Percentiles rank a stretch among this genome's conserved stretches.
Conservation (phyloP, 2,797 vertebrate genomes). For the Apogon talboti region DNA sequence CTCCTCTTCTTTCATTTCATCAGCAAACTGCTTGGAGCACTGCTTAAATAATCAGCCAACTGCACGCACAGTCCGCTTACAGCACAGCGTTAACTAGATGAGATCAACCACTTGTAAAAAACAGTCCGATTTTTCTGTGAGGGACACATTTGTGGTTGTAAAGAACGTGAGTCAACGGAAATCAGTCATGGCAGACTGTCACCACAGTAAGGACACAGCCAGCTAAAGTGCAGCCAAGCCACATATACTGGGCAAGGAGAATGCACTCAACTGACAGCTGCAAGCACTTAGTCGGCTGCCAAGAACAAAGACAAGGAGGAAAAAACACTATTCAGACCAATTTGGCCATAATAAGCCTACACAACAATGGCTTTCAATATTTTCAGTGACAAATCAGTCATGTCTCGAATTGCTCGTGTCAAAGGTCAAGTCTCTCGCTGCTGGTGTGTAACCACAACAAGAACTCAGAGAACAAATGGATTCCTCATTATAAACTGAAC, state of each 20-base stretch:
- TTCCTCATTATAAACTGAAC: conserved; percentile 35
- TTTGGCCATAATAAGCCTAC: conserved; percentile 64
- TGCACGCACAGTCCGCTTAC: conserved; percentile 68
- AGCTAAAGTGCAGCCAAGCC: conserved; percentile 80
- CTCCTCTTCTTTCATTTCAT: conserved; percentile 65
- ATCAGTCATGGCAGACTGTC: conserved; percentile 82
- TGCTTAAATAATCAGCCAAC: conserved; percentile 75
- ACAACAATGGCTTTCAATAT: conserved; percentile 73
- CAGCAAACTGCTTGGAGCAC: conserved; percentile 67
- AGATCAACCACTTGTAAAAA: conserved; percentile 73
- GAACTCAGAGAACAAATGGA: conserved; percentile 40
- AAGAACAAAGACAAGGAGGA: conserved; percentile 75
- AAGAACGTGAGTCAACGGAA: conserved; percentile 80
- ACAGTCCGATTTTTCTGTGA: conserved; percentile 55
- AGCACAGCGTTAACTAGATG: conserved; percentile 67
- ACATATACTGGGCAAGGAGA: conserved; percentile 74
- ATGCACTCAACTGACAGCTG: conserved; percentile 81
- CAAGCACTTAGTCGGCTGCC: conserved; percentile 77
- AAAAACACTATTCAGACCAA: conserved; percentile 68
- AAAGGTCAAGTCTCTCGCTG: conserved; percentile 49
- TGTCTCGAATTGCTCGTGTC: conserved; percentile 57
- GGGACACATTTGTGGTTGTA: conserved; percentile 73
- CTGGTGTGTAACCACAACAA: conserved; percentile 56
- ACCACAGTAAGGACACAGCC: conserved; percentile 78
- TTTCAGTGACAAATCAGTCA: conserved; percentile 64